Percentiles rank a stretch among this genome's conserved stretches.
These are phyloP conservation scores for Leptodactylus fallax DNA, from an alignment of 2,797 vertebrate genomes.

Conservation along the genomic window DNA sequence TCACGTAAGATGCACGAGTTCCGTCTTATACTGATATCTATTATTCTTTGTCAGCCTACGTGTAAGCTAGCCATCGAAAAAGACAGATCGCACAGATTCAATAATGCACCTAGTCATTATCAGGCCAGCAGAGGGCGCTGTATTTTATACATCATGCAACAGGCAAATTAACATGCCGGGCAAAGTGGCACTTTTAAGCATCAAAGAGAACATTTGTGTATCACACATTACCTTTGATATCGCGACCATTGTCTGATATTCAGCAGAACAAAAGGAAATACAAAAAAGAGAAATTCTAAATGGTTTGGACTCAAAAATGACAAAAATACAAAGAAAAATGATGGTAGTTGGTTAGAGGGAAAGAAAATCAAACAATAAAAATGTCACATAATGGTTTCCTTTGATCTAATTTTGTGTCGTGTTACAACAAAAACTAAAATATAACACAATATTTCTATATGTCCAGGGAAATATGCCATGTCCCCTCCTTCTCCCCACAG, in stretches of 20 bases:
- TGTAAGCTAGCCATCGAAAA: slow-evolving; percentile 60
- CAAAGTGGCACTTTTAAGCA: slow-evolving; percentile 74
- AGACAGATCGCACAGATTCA: slow-evolving; percentile 60
- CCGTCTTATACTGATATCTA: slow-evolving; percentile 43
- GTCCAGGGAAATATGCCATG: no score
- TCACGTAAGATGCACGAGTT: slow-evolving; percentile 1
- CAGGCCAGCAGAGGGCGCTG: slow-evolving; percentile 70
- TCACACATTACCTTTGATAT: slow-evolving; percentile 92
- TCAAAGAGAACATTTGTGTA: slow-evolving; percentile 67
- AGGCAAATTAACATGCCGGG: slow-evolving; percentile 79
- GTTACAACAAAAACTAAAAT: no score
- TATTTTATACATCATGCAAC: slow-evolving; percentile 78
- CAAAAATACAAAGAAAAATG: slow-evolving; percentile 69
- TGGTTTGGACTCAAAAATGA: slow-evolving; percentile 62
- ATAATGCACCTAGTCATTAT: slow-evolving; percentile 65
- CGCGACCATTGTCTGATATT: slow-evolving; percentile 94
- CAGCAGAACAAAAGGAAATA: slow-evolving; percentile 74
- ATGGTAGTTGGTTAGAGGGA: not conserved
- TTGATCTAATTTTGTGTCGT: no score
- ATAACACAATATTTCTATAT: not conserved
- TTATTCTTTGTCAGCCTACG: not conserved
- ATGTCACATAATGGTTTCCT: not conserved
- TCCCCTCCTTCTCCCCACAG: no score
- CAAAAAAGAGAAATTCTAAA: slow-evolving; percentile 70
- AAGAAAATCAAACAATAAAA: slow-evolving; percentile 6